These are phyloP conservation scores for Vespertilio murinus DNA, from an alignment of 2,797 vertebrate species.

Conservation along the genomic window DNA sequence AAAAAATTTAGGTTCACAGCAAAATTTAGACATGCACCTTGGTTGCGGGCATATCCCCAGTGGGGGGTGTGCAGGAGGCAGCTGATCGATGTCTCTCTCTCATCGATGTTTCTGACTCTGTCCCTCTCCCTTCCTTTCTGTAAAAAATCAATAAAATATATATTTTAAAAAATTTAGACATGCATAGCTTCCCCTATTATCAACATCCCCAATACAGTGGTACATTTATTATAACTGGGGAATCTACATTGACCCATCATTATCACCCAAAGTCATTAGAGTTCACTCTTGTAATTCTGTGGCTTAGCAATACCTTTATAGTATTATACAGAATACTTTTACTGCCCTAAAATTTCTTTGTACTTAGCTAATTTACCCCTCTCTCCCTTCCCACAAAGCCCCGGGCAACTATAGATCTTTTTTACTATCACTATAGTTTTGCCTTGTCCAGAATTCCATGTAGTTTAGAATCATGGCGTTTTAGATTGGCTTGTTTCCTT, in stretches of 20 bases:
- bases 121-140: too few relatives aligned
- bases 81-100: too few relatives aligned
- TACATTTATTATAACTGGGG: background rate
- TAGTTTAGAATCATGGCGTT: background rate
- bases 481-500: background rate
- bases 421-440: background rate
- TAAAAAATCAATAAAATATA: too few relatives aligned
- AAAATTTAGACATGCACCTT: background rate
- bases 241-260: background rate
- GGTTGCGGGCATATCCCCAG: too few relatives aligned
- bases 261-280: background rate
- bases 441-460: background rate
- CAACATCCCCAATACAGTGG: background rate
- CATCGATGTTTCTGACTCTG: too few relatives aligned
- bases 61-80: too few relatives aligned
- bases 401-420: background rate
- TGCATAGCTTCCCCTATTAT: background rate
- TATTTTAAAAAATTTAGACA: background rate
- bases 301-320: background rate
- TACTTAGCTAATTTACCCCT: background rate
- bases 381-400: too few relatives aligned
- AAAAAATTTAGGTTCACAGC: background rate
- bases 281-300: background rate
- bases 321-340: background rate
- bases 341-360: background rate